Evolutionary conservation across 2,888 invertebrate species (phyloP), one percentile per base, ranked within the genome.

Genomic region (Leptopilina syphax): DNA sequence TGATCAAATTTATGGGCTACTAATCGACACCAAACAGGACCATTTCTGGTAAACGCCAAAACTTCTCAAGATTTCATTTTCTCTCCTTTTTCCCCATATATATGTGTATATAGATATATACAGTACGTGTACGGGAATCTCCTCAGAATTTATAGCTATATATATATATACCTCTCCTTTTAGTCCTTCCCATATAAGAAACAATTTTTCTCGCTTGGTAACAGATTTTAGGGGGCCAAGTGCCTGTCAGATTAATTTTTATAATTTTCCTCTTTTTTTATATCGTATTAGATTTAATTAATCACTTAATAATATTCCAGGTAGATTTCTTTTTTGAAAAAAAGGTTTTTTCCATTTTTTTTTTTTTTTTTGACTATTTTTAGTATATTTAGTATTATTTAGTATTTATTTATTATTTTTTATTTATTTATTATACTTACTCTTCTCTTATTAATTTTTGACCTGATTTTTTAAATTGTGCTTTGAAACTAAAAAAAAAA

Each of bases 1-100:
- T 54, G 63, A 24, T 65, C 67, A 73, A 83, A 83, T 81, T 83
- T 81, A 83, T 83, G 79, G 77, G 57, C 66, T 77, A 66, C 81
- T 81, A 81, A 81, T 81, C 76, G 80, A 47, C 50, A 66, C 76
- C 60, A 57, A 79, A 66, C 68, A 68, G 66, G 76, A 68, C 77
- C 63, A 76, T 73, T 80, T 80, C 63, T 54, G 47, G 66, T 76
- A 76, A 81, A 79, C 18, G 66, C 70, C 73, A 50, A 76, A 70
- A 79, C 63, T 73, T 65, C 47, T 60, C 34, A 66, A 67, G 24
- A 77, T 57, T 68, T 70, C 77, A 67, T 65, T 65, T 77, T 77
- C 57, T 73, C 65, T 18, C 65, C 10, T 8, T 50, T 50, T 50
- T 50, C 27, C 54, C 50, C n/a, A 70, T 24, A 50, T 27, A 18